Base-by-base conservation (phyloP, 2,888 invertebrate genomes). In the Lordiphosa fenestrarum region DNA sequence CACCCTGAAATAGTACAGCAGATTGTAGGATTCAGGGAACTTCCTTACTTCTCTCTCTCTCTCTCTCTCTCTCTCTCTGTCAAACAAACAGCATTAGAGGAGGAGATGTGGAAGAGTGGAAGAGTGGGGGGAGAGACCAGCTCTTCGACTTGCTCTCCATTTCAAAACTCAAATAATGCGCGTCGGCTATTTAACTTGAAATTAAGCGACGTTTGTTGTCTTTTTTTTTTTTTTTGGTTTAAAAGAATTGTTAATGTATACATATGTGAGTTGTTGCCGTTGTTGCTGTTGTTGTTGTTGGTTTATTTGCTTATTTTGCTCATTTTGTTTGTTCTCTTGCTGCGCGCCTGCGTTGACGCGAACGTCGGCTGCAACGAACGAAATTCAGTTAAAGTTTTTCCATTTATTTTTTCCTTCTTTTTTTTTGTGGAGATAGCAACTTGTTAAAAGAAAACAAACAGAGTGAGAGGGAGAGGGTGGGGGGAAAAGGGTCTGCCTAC, bases 101-200 rank as follows among this genome's bases (percentile, higher is more conserved):
- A 9, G 4, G 1, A 10, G 4, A n/a, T n/a, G n/a, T n/a, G n/a
- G n/a, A n/a, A n/a, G n/a, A n/a, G n/a, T 6, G 30, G 1, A 9
- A 3, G 10, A 7, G 10, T 9, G 30, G 1, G 30, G 30, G 9
- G 30, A 66, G 46, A 57, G 62, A 71, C 64, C 30, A 30, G 30
- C 30, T 30, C 3, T 62, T 49, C 66, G 69, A 70, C 76, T 77
- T 77, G 84, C 76, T 83, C 76, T 77, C 68, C 84, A 77, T 77
- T 77, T 83, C 76, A 75, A 80, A 83, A 80, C 58, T 83, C 76
- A 77, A 80, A 83, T 80, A 77, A 80, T 83, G 84, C 84, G 65
- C 70, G 77, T 83, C 73, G 76, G 81, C 84, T 77, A 76, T 83
- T 77, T 77, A 72, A 83, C 76, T 83, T 76, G 81, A 76, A 80